Base-by-base conservation (phyloP, 1,140 invertebrate species). In the Lineus longissimus region DNA sequence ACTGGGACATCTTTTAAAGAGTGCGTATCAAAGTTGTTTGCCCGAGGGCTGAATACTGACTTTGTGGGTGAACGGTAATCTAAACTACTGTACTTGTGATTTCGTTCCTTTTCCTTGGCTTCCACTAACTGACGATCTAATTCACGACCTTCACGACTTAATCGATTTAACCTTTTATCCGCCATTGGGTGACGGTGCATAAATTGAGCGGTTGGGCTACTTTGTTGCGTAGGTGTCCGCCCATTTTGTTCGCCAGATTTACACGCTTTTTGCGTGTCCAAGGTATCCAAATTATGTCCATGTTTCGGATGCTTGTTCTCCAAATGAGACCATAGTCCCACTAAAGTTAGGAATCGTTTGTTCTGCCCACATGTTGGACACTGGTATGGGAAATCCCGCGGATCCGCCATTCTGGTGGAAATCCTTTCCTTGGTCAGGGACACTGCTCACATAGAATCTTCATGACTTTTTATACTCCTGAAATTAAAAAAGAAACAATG, bases 311-410 rank as follows among this genome's bases (percentile, higher is more conserved):
- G 76, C 9, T 77, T 72, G n/a, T 61, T 29, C 11, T 73, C 68
- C 11, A 77, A 61, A 61, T 77, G 76, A 0, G 63, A 60, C 40
- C 68, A 68, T 22, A 77, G 62, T 30, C 76, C 70, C 13, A 65
- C 41, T 2, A 77, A 55, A 19, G 73, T 69, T 2, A 59, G 43
- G 57, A 77, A 77, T 40, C 62, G 64, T 31, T 69, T 55, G 22
- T 55, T 45, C 29, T 71, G 64, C n/a, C 74, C 71, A 69, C 76
- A 77, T 55, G 71, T 71, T 22, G 76, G 74, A 66, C 76, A 77
- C 54, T 71, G 62, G 55, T 72, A 77, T 15, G 76, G 76, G 33
- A 77, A 56, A 33, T 62, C 40, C 25, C 29, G 40, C 15, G 47
- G 9, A 36, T 62, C 29, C 15, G 61, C 29, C 51, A 56, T 62